Conservation (phyloP, 2,113 vertebrate species). For the Okapia johnstoni region DNA sequence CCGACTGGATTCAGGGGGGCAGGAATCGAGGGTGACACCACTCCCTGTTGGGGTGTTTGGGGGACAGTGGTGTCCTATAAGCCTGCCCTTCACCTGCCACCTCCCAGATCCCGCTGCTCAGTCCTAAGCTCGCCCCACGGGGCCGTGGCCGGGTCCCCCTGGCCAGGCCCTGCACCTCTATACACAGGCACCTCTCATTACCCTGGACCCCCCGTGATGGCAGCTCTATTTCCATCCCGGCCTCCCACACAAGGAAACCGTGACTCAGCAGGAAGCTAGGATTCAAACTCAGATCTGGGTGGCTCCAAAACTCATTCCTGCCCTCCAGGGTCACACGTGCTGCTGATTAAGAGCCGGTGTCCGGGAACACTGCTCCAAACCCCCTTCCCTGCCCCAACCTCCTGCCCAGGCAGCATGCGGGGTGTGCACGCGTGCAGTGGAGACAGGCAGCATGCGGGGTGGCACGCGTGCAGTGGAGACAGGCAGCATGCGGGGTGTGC, state of each 20-base stretch:
- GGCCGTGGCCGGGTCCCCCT: background rate
- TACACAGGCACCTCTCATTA: background rate
- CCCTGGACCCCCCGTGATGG: background rate
- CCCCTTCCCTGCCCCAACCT: background rate
- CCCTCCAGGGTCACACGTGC: rapidly evolving
- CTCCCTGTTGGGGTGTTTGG: background rate
- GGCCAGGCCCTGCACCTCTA: background rate
- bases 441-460: rapidly evolving
- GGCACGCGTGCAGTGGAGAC: rapidly evolving
- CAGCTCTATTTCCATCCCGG: background rate
- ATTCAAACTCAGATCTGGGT: background rate
- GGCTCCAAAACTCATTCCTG: background rate
- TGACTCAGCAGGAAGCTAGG: background rate
- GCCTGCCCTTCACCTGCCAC: background rate
- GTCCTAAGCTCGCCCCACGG: no score
- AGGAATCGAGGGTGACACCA: no score
- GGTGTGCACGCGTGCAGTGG: rapidly evolving
- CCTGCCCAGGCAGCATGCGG: rapidly evolving
- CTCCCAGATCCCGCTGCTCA: no score
- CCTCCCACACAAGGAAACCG: background rate
- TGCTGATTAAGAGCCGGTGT: rapidly evolving
- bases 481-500: rapidly evolving
- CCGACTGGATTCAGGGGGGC: rapidly evolving
- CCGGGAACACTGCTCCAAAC: rapidly evolving
- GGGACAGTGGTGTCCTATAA: background rate